These are phyloP conservation scores for Caloenas nicobarica DNA, from an alignment of 2,113 vertebrate genomes.

Conservation along the genomic window DNA sequence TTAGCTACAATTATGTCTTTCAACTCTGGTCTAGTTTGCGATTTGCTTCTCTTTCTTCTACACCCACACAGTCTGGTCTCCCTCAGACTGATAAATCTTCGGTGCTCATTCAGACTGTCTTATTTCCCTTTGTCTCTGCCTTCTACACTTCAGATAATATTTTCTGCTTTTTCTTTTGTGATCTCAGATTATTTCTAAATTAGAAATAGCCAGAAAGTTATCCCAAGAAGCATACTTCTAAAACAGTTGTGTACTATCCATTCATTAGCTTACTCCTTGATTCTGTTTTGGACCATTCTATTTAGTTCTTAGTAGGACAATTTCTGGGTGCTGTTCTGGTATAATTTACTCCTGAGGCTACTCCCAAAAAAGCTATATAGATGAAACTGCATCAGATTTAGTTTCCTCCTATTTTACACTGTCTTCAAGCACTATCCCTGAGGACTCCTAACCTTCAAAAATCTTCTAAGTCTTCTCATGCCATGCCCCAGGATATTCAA, in stretches of 20 bases:
- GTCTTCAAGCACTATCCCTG: neutral
- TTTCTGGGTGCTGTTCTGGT: neutral
- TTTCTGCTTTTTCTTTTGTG: neutral
- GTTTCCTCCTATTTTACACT: neutral
- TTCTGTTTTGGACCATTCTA: neutral
- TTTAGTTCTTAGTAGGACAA: neutral
- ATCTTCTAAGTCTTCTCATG: neutral
- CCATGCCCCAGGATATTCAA: neutral
- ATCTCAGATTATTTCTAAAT: neutral
- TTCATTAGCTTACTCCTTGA: neutral
- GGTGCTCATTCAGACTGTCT: neutral
- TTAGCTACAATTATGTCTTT: neutral
- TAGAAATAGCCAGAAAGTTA: neutral
- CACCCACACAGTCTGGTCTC: neutral
- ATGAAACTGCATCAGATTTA: neutral
- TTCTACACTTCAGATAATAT: neutral
- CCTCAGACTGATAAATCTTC: neutral
- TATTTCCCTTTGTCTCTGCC: neutral
- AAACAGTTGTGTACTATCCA: neutral
- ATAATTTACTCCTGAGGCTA: neutral
- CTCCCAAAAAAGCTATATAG: neutral
- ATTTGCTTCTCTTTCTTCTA: neutral
- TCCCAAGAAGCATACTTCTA: neutral
- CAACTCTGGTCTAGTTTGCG: neutral
- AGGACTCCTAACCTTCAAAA: neutral